These are phyloP conservation scores for Halichoerus grypus DNA, from an alignment of 2,113 vertebrate genomes.

Conservation along the genomic window DNA sequence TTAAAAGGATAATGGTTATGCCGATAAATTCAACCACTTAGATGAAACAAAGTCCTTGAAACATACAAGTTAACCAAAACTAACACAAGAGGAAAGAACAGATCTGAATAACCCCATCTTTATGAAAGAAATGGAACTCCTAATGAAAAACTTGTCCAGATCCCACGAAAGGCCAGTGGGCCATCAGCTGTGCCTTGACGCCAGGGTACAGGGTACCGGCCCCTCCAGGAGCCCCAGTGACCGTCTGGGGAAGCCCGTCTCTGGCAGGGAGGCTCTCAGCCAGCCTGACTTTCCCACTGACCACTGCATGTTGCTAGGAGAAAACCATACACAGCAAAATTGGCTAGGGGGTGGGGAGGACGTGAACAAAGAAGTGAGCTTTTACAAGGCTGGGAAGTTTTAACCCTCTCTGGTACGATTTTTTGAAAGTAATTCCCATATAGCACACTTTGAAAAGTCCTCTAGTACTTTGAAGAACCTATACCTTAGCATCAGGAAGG, in stretches of 20 bases:
- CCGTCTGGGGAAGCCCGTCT: not conserved
- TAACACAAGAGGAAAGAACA: not conserved
- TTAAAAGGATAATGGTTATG: accelerated
- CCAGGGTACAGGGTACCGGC: not conserved
- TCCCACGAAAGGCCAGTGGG: not conserved
- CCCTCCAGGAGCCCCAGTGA: not conserved
- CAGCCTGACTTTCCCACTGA: not conserved
- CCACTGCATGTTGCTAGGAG: constrained; percentile 43
- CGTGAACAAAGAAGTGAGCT: constrained; percentile 16
- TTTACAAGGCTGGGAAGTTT: not conserved
- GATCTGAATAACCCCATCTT: not conserved
- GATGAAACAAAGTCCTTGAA: not conserved
- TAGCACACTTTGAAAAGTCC: not conserved
- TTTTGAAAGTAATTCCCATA: not conserved
- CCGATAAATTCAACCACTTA: not conserved
- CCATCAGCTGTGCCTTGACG: not conserved
- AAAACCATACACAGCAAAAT: not conserved
- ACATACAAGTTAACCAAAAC: not conserved
- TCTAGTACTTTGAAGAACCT: not conserved
- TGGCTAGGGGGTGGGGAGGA: not conserved
- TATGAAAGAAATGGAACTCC: not conserved
- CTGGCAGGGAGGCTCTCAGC: not conserved
- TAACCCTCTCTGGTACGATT: not conserved
- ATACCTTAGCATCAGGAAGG: not conserved
- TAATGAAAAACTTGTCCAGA: not conserved